phyloP scores from a whole-genome alignment of 2,797 vertebrate genomes.

The Crocidura indochinensis region DNA sequence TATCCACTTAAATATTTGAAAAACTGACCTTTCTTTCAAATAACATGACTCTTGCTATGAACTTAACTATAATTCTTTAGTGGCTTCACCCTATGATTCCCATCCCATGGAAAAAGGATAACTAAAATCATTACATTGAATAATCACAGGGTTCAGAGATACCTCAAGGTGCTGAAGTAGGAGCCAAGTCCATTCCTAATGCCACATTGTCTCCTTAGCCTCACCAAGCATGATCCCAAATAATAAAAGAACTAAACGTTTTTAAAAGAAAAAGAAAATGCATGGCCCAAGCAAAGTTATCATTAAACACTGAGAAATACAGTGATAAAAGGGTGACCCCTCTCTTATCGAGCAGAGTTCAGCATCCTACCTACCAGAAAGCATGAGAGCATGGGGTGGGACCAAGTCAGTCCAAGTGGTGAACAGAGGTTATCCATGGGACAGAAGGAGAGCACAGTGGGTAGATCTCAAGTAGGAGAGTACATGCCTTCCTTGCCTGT shows the following conservation, averaged over 20 bases:
- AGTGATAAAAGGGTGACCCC: not conserved
- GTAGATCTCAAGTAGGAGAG: not conserved
- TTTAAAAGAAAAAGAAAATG: no score
- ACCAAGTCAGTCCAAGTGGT: not conserved
- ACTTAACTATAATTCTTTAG: conserved; percentile 59
- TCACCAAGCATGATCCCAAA: no score
- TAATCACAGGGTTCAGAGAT: not conserved
- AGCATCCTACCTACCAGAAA: not conserved
- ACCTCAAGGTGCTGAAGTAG: no score
- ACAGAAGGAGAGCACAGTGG: not conserved
- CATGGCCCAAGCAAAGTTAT: no score
- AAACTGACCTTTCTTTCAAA: conserved; percentile 38
- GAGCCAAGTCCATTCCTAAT: no score
- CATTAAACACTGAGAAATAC: not conserved
- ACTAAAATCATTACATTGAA: conserved; percentile 40
- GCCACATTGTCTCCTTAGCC: no score
- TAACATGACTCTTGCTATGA: not conserved
- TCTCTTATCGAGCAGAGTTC: not conserved
- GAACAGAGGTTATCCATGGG: not conserved
- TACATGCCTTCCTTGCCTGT: no score
- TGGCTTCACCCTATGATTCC: conserved; percentile 21
- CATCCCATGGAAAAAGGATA: not conserved
- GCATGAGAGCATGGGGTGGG: not conserved
- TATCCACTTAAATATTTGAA: conserved; percentile 31
- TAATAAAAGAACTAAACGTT: no score